Conservation (phyloP, 2,888 invertebrate species). For the Microctonus hyperodae region DNA sequence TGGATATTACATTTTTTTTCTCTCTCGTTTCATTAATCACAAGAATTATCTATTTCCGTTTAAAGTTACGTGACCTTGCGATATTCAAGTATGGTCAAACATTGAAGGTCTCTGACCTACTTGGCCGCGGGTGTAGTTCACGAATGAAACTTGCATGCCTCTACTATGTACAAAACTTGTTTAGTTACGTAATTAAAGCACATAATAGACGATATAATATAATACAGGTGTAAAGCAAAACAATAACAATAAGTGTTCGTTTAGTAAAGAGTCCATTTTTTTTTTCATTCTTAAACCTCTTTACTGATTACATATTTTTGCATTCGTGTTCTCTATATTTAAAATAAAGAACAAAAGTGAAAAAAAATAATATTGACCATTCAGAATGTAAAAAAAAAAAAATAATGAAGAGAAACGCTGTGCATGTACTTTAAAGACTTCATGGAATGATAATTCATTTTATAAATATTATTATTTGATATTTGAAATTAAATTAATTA, state of each 20-base stretch:
- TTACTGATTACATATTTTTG: background rate
- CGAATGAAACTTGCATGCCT: constrained; percentile 9
- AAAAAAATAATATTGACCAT: background rate
- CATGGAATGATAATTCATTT: background rate
- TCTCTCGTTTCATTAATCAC: background rate
- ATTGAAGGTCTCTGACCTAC: constrained; percentile 53
- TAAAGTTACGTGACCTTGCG: constrained; percentile 51
- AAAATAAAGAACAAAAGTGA: background rate
- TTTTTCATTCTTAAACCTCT: background rate
- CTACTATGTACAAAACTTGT: background rate
- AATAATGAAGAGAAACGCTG: too few relatives aligned
- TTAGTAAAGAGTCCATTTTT: constrained; percentile 1
- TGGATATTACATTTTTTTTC: background rate
- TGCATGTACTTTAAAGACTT: background rate
- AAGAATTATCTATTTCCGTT: constrained; percentile 48
- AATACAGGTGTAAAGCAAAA: background rate
- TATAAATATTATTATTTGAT: background rate
- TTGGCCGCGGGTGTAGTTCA: constrained; percentile 37
- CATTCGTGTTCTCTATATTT: background rate
- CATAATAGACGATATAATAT: background rate
- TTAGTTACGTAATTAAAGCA: constrained; percentile 12
- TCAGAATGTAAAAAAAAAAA: background rate
- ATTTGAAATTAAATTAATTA: background rate
- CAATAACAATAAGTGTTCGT: background rate
- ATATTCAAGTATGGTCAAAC: constrained; percentile 45